These are phyloP conservation scores for Lasioglossum leucozonium DNA, from an alignment of 2,888 invertebrate species.

Conservation along the genomic window DNA sequence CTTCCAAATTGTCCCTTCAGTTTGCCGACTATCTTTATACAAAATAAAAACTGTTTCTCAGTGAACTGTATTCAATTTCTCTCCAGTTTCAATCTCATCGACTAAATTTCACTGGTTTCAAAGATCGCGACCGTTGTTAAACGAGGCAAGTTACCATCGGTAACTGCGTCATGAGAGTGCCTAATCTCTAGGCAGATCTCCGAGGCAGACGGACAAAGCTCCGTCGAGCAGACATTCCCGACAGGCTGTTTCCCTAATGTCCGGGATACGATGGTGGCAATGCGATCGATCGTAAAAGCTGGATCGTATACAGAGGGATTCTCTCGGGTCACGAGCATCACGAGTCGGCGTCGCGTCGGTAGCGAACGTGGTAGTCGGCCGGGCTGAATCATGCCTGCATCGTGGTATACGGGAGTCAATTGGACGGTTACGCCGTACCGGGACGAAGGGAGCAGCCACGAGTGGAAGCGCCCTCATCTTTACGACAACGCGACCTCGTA, in stretches of 20 bases:
- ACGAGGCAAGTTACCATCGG: not conserved
- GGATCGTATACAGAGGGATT: conserved; percentile 61
- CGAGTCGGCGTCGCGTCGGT: conserved; percentile 71
- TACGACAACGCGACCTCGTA: conserved; percentile 77
- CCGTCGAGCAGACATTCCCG: conserved; percentile 7
- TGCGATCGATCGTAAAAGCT: conserved; percentile 66
- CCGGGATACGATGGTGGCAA: conserved; percentile 57
- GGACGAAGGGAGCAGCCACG: conserved; percentile 68
- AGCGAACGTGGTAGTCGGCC: conserved; percentile 67
- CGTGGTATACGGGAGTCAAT: conserved; percentile 75
- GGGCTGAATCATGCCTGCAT: conserved; percentile 72
- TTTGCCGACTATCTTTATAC: too few species aligned
- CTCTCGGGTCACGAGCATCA: conserved; percentile 77
- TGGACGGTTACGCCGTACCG: conserved; percentile 73
- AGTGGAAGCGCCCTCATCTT: conserved; percentile 75
- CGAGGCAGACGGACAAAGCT: not conserved
- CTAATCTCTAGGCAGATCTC: not conserved
- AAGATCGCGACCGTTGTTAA: not conserved
- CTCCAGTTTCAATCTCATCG: not conserved
- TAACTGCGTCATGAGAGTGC: not conserved
- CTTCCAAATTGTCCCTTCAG: too few species aligned
- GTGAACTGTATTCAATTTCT: not conserved
- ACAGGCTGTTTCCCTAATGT: conserved; percentile 41
- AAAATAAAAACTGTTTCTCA: not conserved
- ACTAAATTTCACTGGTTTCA: not conserved